These are phyloP conservation scores for Rhizomys pruinosus DNA, from an alignment of 2,113 vertebrate genomes.

Conservation along the genomic window DNA sequence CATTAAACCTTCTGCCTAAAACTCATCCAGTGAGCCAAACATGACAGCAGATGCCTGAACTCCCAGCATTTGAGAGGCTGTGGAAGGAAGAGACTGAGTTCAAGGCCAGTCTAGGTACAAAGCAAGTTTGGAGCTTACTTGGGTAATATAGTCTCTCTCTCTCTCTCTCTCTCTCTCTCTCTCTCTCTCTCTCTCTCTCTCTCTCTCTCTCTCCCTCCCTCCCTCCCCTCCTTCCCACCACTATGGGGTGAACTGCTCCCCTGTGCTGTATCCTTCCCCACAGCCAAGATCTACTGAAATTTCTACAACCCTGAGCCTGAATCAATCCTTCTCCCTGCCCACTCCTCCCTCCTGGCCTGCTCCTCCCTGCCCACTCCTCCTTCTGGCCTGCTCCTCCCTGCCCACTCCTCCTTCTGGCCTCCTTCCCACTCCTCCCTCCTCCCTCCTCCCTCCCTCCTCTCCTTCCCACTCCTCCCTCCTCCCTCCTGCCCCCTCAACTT, in stretches of 20 bases:
- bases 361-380: no score
- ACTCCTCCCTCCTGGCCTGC: no score
- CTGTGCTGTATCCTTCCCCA: no score
- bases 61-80: not conserved
- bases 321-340: no score
- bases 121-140: not conserved
- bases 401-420: no score
- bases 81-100: not conserved
- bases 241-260: no score
- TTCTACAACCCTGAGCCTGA: no score
- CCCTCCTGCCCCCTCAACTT: not conserved
- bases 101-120: not conserved
- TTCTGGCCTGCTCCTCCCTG: no score
- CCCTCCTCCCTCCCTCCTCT: no score
- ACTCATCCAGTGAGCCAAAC: not conserved
- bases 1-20: not conserved
- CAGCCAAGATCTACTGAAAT: no score
- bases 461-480: not conserved
- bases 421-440: no score
- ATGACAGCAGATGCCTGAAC: not conserved
- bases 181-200: not conserved
- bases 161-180: fast-evolving
- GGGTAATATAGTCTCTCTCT: not conserved
- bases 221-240: no score
- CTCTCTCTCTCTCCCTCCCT: not conserved